Evolutionary conservation across 2,888 invertebrate genomes (phyloP), one percentile per base, ranked within the genome.

Genomic region (Orthonevra nobilis): DNA sequence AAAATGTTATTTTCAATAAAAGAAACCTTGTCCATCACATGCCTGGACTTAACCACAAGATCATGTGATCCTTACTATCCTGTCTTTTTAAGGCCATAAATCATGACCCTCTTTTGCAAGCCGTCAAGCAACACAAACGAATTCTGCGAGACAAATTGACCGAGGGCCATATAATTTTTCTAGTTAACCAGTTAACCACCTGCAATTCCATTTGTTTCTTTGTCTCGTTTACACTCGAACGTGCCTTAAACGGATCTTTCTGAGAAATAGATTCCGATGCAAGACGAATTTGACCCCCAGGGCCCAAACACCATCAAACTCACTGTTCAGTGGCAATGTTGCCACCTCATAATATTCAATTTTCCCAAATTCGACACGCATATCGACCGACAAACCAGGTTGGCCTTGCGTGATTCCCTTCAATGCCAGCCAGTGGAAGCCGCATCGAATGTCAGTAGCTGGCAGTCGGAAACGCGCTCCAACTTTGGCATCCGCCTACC

Each of bases 321-420:
- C n/a, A 12, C 36, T 12, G 10, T 23, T 5, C 10, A n/a, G n/a
- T 42, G 20, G 44, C 9, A 44, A 44, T 44, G 36, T 15, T 23
- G 12, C 4, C 30, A 30, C 12, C 10, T 2, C 10, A 2, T 2
- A 7, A 2, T 12, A 6, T 68, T 34, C 50, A 19, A 70, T 61
- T 54, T 70, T 12, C 3, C 14, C 19, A 15, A 54, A 70, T 70
- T 70, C 44, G 70, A 40, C 19, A 28, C 52, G 36, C 30, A 52
- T 30, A 12, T 70, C 61, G 30, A 30, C 9, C 36, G 6, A 36
- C 9, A 54, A 46, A 61, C 12, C 36, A 61, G 42, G 6, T n/a
- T 50, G 63, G 14, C 54, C 26, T 42, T 12, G 4, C 7, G 12
- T 20, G 3, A 23, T 2, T 3, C 14, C 12, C 3, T 3, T 12